These are phyloP conservation scores for Phrynocephalus versicolor DNA, from an alignment of 2,113 vertebrate species.

Conservation along the genomic window DNA sequence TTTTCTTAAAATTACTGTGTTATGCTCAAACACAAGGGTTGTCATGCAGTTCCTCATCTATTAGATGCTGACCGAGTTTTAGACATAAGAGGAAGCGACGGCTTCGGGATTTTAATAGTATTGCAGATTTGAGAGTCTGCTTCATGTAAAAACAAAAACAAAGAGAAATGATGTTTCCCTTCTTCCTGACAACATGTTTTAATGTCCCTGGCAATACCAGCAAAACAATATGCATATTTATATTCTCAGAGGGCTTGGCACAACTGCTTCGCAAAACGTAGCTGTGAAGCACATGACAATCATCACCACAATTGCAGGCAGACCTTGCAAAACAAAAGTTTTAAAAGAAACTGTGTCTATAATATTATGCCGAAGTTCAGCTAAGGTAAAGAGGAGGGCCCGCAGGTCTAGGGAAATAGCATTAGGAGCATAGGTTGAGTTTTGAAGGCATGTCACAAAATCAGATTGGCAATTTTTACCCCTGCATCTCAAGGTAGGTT, in stretches of 20 bases:
- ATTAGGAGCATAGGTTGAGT: not conserved
- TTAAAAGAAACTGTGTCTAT: not conserved
- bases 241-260: constrained; percentile 23
- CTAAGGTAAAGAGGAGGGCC: not conserved
- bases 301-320: constrained; percentile 4
- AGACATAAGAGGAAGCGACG: not conserved
- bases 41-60: not conserved
- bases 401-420: not conserved
- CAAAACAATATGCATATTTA: constrained; percentile 29
- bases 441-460: not conserved
- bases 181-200: not conserved
- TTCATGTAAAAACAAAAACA: constrained; percentile 12
- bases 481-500: not conserved
- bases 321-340: not conserved
- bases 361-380: constrained; percentile 26
- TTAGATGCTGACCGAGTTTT: not conserved
- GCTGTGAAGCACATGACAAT: not conserved
- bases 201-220: constrained; percentile 18
- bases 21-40: not conserved
- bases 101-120: not conserved
- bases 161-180: not conserved
- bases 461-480: not conserved
- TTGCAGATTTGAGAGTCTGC: not conserved
- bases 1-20: not conserved
- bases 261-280: constrained; percentile 18